Evolutionary conservation across 2,113 vertebrate genomes (phyloP).

Genomic region (Bos indicus): DNA sequence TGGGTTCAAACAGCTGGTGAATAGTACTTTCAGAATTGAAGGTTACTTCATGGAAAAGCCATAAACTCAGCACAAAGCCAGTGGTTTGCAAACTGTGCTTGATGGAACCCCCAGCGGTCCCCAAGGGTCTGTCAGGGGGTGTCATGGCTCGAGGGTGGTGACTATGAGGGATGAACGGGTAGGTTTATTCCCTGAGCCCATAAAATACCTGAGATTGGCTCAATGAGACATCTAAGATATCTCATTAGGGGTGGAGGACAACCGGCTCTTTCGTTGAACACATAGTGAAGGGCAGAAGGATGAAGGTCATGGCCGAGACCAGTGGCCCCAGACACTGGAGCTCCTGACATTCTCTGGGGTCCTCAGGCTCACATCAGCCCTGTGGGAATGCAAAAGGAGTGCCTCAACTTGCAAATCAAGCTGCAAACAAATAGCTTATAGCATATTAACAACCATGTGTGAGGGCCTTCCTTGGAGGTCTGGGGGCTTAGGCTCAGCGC

Average conservation of each 20-base stretch:
- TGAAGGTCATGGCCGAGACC: neutral
- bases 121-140: neutral
- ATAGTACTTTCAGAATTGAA: neutral
- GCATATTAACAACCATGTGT: neutral
- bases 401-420: neutral
- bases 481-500: neutral
- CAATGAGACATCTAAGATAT: neutral
- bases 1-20: neutral
- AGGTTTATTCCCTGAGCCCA: neutral
- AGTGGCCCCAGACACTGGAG: rapidly evolving
- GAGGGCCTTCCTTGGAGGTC: neutral
- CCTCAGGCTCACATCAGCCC: neutral
- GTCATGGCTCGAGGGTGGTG: rapidly evolving
- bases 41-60: neutral
- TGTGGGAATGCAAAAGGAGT: neutral
- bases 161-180: neutral
- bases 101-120: neutral
- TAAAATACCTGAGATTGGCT: neutral
- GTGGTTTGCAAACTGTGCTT: neutral
- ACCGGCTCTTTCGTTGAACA: rapidly evolving
- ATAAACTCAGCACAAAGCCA: rapidly evolving
- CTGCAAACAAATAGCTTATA: neutral
- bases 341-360: neutral
- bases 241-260: neutral
- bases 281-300: neutral